These are phyloP conservation scores for Archegozetes longisetosus DNA, from an alignment of 1,140 invertebrate genomes.

Conservation along the genomic window DNA sequence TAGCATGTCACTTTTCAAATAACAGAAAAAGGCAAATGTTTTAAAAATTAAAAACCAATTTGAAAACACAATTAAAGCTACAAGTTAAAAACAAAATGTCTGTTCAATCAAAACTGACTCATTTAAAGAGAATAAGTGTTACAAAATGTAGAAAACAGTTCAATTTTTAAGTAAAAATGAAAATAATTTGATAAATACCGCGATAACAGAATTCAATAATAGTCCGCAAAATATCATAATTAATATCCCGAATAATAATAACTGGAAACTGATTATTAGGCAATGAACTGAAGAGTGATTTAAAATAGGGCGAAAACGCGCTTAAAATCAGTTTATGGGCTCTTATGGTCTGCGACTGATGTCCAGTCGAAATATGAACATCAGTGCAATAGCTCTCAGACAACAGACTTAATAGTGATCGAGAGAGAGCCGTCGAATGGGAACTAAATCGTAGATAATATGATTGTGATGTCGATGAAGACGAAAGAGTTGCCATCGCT, in stretches of 20 bases:
- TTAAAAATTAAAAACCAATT: too few relatives aligned
- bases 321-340: conserved; percentile 16
- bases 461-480: not conserved
- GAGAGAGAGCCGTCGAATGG: not conserved
- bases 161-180: too few relatives aligned
- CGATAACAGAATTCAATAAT: conserved; percentile 90
- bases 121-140: too few relatives aligned
- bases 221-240: conserved; percentile 70
- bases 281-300: conserved; percentile 13
- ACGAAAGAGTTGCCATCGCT: not conserved
- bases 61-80: too few relatives aligned
- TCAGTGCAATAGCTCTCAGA: not conserved
- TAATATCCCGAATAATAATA: conserved; percentile 76
- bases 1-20: too few relatives aligned
- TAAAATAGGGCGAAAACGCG: conserved; percentile 15
- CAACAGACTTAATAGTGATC: not conserved
- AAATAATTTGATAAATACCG: conserved; percentile 40
- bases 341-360: conserved; percentile 7
- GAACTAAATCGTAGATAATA: not conserved
- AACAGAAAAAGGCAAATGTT: too few relatives aligned
- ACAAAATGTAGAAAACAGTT: too few relatives aligned
- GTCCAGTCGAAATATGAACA: conserved; percentile 1
- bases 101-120: too few relatives aligned
- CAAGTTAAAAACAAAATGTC: too few relatives aligned
- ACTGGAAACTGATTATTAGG: conserved; percentile 41